Percentiles rank a stretch among this genome's conserved stretches.
Conservation (phyloP, 2,113 vertebrate species). For the Rhinolophus sinicus region DNA sequence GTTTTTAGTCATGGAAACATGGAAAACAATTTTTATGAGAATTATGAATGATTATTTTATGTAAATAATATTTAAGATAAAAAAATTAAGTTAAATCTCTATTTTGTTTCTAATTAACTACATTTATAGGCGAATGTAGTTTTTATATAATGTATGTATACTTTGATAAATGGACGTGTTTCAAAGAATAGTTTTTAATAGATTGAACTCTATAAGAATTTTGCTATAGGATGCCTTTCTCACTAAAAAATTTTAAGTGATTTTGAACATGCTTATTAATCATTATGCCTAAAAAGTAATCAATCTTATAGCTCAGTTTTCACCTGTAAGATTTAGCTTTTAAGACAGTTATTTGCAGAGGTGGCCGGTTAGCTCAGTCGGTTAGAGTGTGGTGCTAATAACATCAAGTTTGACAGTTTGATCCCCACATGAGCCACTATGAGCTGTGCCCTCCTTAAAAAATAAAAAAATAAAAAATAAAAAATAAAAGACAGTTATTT, state of each 20-base stretch:
- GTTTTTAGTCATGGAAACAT: slow-evolving; percentile 45
- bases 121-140: neutral
- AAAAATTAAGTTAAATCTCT: neutral
- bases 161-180: neutral
- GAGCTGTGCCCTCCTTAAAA: too few species aligned
- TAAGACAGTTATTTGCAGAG: slow-evolving; percentile 8
- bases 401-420: too few species aligned
- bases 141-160: neutral
- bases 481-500: neutral
- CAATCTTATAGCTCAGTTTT: neutral
- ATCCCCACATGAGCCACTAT: too few species aligned
- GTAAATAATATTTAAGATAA: slow-evolving; percentile 3
- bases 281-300: neutral
- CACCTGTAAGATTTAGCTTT: neutral
- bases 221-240: neutral
- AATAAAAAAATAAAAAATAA: too few species aligned
- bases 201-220: neutral
- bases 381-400: too few species aligned
- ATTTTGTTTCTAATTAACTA: slow-evolving; percentile 41
- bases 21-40: slow-evolving; percentile 40
- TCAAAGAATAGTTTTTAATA: neutral
- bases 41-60: slow-evolving; percentile 37
- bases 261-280: neutral
- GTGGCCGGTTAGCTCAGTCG: too few species aligned
- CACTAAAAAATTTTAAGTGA: neutral